Base-by-base conservation (phyloP, 92 coral and sea anemone species). In the Actinostola sp. region DNA sequence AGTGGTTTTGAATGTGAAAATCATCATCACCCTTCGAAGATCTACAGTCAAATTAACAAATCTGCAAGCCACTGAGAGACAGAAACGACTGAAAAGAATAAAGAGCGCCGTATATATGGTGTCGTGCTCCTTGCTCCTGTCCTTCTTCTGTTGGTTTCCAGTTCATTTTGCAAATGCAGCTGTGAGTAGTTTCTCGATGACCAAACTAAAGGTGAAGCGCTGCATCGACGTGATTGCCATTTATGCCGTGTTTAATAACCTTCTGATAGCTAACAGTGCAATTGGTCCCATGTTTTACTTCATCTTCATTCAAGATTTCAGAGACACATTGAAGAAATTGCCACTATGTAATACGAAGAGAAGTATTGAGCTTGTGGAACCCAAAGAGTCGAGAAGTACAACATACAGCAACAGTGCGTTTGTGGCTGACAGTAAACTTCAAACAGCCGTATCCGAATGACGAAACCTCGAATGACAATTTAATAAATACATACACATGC, bases 91-190 rank as follows among this genome's bases (percentile, higher is more conserved):
- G 33, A 66, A 17, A 29, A 46, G 32, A 24, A 24, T 66, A 8
- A 45, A 11, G 14, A 66, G 42, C 16, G 71, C 71, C 5, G 71
- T 66, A 3, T 26, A 11, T 23, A 66, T 66, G 71, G 55, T 66
- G 25, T 27, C 32, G 16, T 66, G 56, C 16, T 66, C 57, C 25
- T 51, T 66, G 38, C 9, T 44, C 3, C 17, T 66, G 32, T 44
- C 14, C 15, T 14, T 66, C 44, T 32, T 66, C 35, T 66, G 55
- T 12, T 34, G 56, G 24, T 44, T 33, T 28, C 71, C 58, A 25
- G 13, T 0, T 12, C 57, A 42, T 17, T 20, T 43, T 12, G 25
- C 31, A 6, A 9, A 9, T 53, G 20, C 8, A 9, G 32, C 4
- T 3, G 2, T 53, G 28, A 39, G 45, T 39, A 7, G 7, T 39